Base-by-base conservation (phyloP, 2,888 invertebrate species). In the Myopa tessellatipennis region DNA sequence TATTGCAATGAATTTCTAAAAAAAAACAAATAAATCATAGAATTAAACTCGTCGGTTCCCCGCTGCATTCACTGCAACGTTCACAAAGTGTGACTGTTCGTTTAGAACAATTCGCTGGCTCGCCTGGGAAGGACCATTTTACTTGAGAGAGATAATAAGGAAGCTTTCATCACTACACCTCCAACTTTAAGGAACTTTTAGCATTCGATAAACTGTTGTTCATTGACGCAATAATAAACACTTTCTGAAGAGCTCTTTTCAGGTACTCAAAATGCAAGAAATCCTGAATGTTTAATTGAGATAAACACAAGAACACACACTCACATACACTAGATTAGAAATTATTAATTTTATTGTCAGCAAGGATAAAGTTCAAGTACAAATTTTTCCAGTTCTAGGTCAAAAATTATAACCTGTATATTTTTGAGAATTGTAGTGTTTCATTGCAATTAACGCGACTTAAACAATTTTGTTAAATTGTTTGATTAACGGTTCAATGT, bases 221-320 rank as follows among this genome's bases (percentile, higher is more conserved):
- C 34, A 74, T 52, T 74, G 74, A 74, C 63, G 74, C 74, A 74
- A 74, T 52, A 52, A 63, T 52, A 52, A 63, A 18, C n/a, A 65
- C 36, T 38, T n/a, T 45, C 10, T 14, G 34, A 50, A 16, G 36
- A 38, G 63, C 60, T 61, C 38, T 40, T 50, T 45, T 73, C 4
- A 12, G 45, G 40, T 74, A 52, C 74, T 50, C 26, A 26, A 65
- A 52, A 34, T 65, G 63, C 50, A 74, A 4, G 40, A 26, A 50
- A n/a, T 36, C 26, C 52, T 50, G 34, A 74, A 65, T 74, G 34
- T 74, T 16, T 63, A 61, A 45, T 74, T 16, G 40, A 45, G 34
- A 16, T 5, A 61, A 61, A 45, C 36, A 16, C 55, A 70, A 14
- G 4, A 3, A 36, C n/a, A 12, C 14, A n/a, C 45, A 61, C 61